Evolutionary conservation across 92 coral and sea anemone species (phyloP), one percentile per base, ranked within the genome.

Genomic region (Zoanthus solanderi): DNA sequence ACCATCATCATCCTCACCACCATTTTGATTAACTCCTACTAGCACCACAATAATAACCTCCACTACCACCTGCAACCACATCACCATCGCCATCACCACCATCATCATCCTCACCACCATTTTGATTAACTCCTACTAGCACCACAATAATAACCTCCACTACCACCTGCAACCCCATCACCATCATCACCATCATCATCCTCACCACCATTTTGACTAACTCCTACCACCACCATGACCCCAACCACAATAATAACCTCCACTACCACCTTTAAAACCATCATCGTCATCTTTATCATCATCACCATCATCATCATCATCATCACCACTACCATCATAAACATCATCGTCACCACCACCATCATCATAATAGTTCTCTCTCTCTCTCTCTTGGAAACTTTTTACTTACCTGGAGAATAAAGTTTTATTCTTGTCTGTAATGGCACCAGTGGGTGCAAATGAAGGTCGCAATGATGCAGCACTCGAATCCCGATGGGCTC

Each of bases 401-500:
- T 11, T 50, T 4, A 17, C 87, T 72, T 71, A 95, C 98, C 98
- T 95, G 53, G 90, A 58, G 83, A 89, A 95, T 56, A 94, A 87
- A 46, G 89, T 92, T 52, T 76, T 93, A 61, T 88, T 91, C 86
- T 89, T 85, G 14, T 92, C 95, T 23, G 92, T 79, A 14, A 83
- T 83, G 47, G 79, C 85, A 28, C 96, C 84, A 44, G 98, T 91
- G n/a, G 98, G 91, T 16, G 93, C 89, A 61, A 93, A 88, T 17
- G 98, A 95, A 0, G 98, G 96, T 73, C 95, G 83, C 74, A 95
- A 95, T 23, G 95, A 91, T 15, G 92, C 71, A 9, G 23, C 84
- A 72, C 96, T 91, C 17, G 98, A 95, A 75, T 95, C 98, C 16
- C 98, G 96, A 44, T 95, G 98, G 23, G 94, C 96, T 74, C 98